These are phyloP conservation scores for Chelon auratus DNA, from an alignment of 2,797 vertebrate species.

Conservation along the genomic window DNA sequence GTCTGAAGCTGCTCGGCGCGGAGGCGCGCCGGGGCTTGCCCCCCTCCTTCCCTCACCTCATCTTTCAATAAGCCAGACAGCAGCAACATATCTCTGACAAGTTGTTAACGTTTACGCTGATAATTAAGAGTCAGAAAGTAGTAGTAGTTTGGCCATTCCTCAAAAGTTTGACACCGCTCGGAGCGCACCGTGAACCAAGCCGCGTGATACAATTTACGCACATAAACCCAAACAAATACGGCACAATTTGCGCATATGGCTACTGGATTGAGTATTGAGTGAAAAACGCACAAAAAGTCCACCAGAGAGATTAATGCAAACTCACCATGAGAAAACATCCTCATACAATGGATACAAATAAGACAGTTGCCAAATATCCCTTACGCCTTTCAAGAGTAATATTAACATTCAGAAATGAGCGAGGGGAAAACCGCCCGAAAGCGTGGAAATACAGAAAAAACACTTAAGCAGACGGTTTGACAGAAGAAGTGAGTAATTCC, in stretches of 20 bases:
- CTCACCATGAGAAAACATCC: neutral
- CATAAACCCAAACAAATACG: neutral
- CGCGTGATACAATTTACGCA: neutral
- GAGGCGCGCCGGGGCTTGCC: constrained; percentile 47
- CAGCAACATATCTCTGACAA: neutral
- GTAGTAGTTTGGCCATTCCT: neutral
- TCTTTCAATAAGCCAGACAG: neutral
- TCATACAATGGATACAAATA: neutral
- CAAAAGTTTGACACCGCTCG: neutral
- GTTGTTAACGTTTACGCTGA: neutral
- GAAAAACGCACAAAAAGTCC: neutral
- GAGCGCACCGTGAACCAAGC: neutral
- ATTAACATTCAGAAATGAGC: neutral
- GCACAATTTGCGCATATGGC: neutral
- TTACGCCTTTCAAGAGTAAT: neutral
- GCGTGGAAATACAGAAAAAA: neutral
- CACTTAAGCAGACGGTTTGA: neutral
- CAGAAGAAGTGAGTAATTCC: constrained; percentile 1
- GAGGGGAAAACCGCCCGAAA: neutral
- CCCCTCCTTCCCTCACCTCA: too few relatives aligned
- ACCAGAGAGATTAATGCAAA: neutral
- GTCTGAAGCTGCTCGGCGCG: constrained; percentile 1
- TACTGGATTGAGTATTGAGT: neutral
- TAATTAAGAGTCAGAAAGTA: neutral
- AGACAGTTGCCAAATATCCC: neutral